phyloP scores from a whole-genome alignment of 2,888 invertebrate species.

The Pardosa pseudoannulata region DNA sequence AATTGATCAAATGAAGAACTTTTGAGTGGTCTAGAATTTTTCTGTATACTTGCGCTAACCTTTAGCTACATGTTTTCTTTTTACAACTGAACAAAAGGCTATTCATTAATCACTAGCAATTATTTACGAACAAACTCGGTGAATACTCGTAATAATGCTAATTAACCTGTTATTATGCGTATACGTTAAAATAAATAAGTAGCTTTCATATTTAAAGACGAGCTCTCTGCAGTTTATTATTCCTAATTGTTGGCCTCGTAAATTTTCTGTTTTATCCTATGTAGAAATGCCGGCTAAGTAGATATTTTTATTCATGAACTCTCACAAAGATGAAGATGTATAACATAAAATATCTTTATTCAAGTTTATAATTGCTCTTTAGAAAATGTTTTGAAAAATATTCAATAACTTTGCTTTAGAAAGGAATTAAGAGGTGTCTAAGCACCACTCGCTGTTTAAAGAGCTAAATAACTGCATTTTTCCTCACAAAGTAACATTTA shows the following conservation, averaged over 20 bases:
- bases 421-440: too few species aligned
- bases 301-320: background rate
- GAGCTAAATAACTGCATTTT: too few species aligned
- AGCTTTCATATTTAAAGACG: background rate
- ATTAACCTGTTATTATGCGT: background rate
- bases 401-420: background rate
- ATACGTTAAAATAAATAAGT: background rate
- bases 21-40: background rate
- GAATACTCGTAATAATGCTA: background rate
- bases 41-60: background rate
- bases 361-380: background rate
- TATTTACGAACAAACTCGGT: background rate
- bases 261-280: background rate
- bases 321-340: background rate
- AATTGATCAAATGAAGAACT: background rate
- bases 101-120: conserved; percentile 6
- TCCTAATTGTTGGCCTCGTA: background rate
- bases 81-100: background rate
- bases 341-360: background rate
- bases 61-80: background rate
- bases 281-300: background rate
- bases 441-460: too few species aligned
- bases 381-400: background rate
- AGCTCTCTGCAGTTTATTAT: background rate
- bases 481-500: too few species aligned